Evolutionary conservation across 1,140 invertebrate species (phyloP).

Genomic region (Schmidtea mediterranea): DNA sequence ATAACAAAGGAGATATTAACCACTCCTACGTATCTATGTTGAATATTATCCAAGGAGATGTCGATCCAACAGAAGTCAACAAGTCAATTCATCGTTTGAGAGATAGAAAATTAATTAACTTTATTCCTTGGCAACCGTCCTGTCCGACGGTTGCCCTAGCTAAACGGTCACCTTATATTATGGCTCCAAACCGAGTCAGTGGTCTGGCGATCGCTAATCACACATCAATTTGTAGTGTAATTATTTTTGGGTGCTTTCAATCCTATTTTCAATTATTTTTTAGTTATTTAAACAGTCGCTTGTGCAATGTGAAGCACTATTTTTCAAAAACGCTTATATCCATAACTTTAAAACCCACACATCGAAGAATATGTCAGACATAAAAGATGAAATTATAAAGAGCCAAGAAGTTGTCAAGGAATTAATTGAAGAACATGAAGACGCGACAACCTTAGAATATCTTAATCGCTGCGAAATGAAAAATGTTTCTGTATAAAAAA

Average conservation of each 20-base stretch:
- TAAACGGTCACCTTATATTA: slow-evolving; percentile 71
- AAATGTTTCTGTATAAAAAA: no score
- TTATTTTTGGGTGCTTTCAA: no score
- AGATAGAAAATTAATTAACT: slow-evolving; percentile 71
- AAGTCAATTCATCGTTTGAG: slow-evolving; percentile 76
- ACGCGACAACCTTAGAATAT: no score
- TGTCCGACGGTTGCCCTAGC: slow-evolving; percentile 86
- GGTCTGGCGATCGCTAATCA: slow-evolving; percentile 90
- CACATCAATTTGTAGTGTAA: slow-evolving; percentile 76
- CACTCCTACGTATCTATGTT: slow-evolving; percentile 91
- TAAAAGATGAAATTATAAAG: no score
- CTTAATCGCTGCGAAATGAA: no score
- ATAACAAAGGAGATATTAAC: slow-evolving; percentile 34
- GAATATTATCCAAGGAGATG: slow-evolving; percentile 62
- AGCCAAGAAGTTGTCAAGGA: no score
- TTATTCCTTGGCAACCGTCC: slow-evolving; percentile 87
- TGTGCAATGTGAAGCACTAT: no score
- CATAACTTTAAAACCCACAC: no score
- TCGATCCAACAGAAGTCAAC: slow-evolving; percentile 40
- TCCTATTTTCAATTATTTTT: slow-evolving; percentile 89
- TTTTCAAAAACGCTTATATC: no score
- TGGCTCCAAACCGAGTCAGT: slow-evolving; percentile 69
- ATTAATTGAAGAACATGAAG: no score
- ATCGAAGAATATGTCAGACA: no score
- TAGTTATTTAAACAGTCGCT: no score